Conservation (phyloP, 2,797 vertebrate genomes). For the Peromyscus attwateri region DNA sequence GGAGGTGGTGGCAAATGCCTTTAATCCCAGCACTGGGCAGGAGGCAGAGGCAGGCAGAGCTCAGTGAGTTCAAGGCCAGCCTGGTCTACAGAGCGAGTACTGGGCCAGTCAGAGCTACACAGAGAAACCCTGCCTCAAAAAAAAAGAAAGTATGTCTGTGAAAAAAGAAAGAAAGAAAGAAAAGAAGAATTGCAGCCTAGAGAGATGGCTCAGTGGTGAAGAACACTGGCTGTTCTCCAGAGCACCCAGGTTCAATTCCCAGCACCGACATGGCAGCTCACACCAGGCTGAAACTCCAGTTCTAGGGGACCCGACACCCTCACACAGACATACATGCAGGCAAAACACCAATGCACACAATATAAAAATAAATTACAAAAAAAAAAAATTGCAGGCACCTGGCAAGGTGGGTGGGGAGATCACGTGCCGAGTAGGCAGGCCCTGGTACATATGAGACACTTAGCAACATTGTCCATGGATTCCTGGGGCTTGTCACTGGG, state of each 20-base stretch:
- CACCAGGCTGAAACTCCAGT: not conserved
- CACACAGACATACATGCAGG: not conserved
- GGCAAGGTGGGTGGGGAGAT: not conserved
- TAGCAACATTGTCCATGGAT: not conserved
- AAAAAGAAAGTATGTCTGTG: too few species aligned
- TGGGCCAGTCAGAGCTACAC: not conserved
- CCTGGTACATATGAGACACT: not conserved
- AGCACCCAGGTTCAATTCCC: not conserved
- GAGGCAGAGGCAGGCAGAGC: not conserved
- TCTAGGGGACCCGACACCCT: not conserved
- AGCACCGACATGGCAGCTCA: not conserved
- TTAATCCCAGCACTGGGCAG: not conserved
- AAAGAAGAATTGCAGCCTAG: not conserved
- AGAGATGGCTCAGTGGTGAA: not conserved
- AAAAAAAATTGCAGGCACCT: not conserved
- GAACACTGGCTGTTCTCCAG: not conserved
- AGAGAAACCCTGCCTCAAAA: not conserved
- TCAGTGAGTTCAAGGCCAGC: not conserved
- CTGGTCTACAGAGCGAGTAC: not conserved
- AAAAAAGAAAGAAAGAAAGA: not conserved
- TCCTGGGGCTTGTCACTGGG: not conserved
- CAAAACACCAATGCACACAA: not conserved
- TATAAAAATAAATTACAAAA: not conserved
- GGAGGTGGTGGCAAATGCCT: accelerated
- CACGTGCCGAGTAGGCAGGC: accelerated